Evolutionary conservation across 2,797 vertebrate species (phyloP), one percentile per base, ranked within the genome.

Genomic region (Spinibarbus caldwelli): DNA sequence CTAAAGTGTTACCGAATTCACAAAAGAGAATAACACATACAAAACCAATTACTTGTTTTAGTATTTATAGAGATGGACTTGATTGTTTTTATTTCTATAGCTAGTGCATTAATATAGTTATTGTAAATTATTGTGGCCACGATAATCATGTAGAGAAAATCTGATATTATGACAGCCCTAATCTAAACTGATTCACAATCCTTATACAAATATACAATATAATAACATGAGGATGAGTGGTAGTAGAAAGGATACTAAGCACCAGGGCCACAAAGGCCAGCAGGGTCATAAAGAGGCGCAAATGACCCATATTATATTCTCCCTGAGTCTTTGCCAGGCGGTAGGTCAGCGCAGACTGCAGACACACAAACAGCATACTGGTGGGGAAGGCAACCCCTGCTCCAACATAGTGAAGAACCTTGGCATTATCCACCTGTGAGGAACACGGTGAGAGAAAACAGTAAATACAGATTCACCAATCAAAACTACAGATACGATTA

Each of bases 341-440:
- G 91, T 97, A 97, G 43, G 97, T 97, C 89, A 97, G 94, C 23
- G 96, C 92, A 2, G 96, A 96, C 94, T 97, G 97, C 49, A 97
- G 93, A 75, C 95, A 94, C 86, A 96, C 95, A 71, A 97, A 97
- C 89, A 97, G 88, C 95, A 97, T 95, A 90, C 97, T 97, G 89
- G 95, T 96, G 14, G 97, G 96, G 88, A 97, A 97, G 4, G 96
- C 96, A 81, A 97, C 95, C 0, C 96, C 97, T 0, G 96, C 97
- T 0, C 97, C 97, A 0, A 97, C 94, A 36, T 97, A 97, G 91
- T 97, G 97, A 0, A 97, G 94, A 67, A 97, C 96, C 91, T 97
- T 97, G 66, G 96, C 96, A 0, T 96, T 96, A 91, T 97, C 96
- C 92, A 97, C 96, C 97, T 97, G 90, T 38, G 87, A 85, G 29